These are phyloP conservation scores for Hetaerina titia DNA, from an alignment of 2,888 invertebrate genomes.

Conservation along the genomic window DNA sequence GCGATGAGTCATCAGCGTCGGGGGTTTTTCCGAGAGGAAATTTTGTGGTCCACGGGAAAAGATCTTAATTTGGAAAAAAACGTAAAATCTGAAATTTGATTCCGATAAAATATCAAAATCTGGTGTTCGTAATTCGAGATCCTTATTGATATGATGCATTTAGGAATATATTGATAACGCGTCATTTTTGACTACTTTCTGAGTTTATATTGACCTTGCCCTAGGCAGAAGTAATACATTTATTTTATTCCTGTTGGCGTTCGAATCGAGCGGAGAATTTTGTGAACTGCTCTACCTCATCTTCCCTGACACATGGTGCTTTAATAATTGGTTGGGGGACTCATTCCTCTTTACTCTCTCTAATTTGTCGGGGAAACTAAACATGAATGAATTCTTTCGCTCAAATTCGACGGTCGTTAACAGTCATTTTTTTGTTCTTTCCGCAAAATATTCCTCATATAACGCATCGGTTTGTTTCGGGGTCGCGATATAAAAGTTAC, in stretches of 20 bases:
- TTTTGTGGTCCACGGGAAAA: neutral
- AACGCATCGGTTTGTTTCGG: neutral
- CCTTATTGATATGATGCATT: no score
- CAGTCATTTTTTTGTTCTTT: neutral
- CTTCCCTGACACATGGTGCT: no score
- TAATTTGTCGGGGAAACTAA: no score
- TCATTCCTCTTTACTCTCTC: constrained; percentile 4
- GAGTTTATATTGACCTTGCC: no score
- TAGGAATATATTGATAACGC: no score
- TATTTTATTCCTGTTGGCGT: no score
- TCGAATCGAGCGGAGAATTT: no score
- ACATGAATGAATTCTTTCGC: neutral
- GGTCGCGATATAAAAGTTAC: neutral
- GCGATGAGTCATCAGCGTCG: neutral
- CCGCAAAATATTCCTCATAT: neutral
- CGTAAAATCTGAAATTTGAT: neutral
- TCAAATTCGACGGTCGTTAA: neutral
- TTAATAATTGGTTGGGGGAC: neutral
- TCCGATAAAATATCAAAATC: neutral
- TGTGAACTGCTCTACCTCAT: no score
- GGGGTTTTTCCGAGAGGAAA: neutral
- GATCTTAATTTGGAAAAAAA: neutral
- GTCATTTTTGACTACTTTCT: no score
- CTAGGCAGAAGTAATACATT: no score
- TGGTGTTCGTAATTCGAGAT: no score